Evolutionary conservation across 2,113 vertebrate species (phyloP).

Genomic region (Oryzias melastigma): DNA sequence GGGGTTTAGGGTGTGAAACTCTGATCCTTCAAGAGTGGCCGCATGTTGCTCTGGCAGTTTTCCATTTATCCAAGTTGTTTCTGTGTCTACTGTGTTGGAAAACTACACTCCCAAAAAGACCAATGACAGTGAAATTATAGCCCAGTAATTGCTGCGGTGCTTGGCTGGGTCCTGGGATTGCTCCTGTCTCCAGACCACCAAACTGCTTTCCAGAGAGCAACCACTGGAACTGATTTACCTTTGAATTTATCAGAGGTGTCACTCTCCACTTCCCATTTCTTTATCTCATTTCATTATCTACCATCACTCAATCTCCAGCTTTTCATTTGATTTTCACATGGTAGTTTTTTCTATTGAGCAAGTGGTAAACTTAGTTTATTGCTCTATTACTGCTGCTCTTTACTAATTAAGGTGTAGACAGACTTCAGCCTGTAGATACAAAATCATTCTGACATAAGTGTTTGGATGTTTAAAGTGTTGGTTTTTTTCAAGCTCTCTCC

Average conservation of each 20-base stretch:
- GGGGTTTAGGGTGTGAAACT: background rate
- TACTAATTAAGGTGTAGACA: slow-evolving; percentile 67
- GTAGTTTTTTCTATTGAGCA: slow-evolving; percentile 60
- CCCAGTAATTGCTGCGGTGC: slow-evolving; percentile 51
- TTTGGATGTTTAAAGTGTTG: slow-evolving; percentile 3
- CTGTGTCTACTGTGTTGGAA: slow-evolving; percentile 8
- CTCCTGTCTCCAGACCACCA: slow-evolving; percentile 48
- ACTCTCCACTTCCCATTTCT: slow-evolving; percentile 19
- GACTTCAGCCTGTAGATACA: slow-evolving; percentile 34
- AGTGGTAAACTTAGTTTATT: slow-evolving; percentile 65
- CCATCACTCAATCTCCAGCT: slow-evolving; percentile 1
- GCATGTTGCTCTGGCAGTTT: background rate
- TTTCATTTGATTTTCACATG: slow-evolving; percentile 26
- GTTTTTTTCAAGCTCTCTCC: background rate
- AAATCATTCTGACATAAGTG: slow-evolving; percentile 13
- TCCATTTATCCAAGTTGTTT: background rate
- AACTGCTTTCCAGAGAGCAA: slow-evolving; percentile 53
- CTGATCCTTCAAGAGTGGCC: background rate
- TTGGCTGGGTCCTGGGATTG: slow-evolving; percentile 47
- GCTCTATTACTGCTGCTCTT: slow-evolving; percentile 54
- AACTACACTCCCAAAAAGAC: slow-evolving; percentile 21
- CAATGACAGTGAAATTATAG: slow-evolving; percentile 51
- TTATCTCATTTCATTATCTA: slow-evolving; percentile 21
- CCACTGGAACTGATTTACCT: slow-evolving; percentile 65
- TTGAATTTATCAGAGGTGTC: slow-evolving; percentile 33